Evolutionary conservation across 2,797 vertebrate species (phyloP).

Genomic region (Novumbra hubbsi): DNA sequence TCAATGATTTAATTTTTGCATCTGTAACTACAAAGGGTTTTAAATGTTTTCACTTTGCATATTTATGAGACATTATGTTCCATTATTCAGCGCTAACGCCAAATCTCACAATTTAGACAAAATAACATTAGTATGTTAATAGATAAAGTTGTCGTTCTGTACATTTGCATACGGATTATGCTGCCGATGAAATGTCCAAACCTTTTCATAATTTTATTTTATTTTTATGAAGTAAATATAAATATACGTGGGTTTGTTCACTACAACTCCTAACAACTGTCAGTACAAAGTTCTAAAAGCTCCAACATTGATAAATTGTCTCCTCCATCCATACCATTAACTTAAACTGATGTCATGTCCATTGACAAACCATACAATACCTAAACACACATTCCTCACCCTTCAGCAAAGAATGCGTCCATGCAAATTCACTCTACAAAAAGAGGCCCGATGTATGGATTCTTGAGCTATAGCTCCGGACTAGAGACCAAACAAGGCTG

Average conservation of each 20-base stretch:
- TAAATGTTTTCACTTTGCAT: conserved; percentile 29
- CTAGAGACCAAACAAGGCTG: conserved; percentile 48
- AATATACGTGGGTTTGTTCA: neutral
- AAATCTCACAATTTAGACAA: conserved; percentile 43
- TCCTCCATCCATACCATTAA: neutral
- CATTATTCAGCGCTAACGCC: conserved; percentile 52
- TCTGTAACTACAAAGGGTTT: conserved; percentile 18
- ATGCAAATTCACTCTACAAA: conserved; percentile 55
- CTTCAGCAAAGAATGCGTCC: conserved; percentile 55
- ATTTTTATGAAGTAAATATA: conserved; percentile 22
- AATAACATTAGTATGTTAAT: conserved; percentile 53
- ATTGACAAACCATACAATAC: neutral
- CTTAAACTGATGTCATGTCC: neutral
- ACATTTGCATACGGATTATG: conserved; percentile 55
- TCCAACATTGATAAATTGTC: neutral
- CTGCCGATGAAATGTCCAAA: conserved; percentile 28
- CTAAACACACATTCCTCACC: conserved; percentile 64
- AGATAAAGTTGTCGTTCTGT: conserved; percentile 51
- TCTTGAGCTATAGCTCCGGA: conserved; percentile 55
- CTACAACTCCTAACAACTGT: neutral
- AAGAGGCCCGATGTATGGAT: conserved; percentile 56
- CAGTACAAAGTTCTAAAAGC: neutral
- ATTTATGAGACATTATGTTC: conserved; percentile 44
- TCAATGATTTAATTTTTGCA: conserved; percentile 14
- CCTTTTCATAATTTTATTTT: conserved; percentile 31